These are phyloP conservation scores for Drosophila testacea DNA, from an alignment of 2,888 invertebrate species.

Conservation along the genomic window DNA sequence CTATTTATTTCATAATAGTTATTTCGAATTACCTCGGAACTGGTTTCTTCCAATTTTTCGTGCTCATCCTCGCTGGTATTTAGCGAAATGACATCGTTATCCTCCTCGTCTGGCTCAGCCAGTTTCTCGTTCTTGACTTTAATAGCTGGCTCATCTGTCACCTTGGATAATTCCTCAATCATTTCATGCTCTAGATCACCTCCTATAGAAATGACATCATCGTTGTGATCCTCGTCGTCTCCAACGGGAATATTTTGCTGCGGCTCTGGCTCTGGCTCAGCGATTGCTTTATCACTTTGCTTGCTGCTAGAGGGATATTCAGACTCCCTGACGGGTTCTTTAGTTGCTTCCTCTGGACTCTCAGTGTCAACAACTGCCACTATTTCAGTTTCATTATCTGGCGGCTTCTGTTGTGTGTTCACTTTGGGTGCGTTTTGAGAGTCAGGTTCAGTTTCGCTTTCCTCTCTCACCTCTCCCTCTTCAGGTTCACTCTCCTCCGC, in stretches of 20 bases:
- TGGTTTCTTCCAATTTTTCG: conserved; percentile 56
- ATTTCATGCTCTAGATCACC: conserved; percentile 84
- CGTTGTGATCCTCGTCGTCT: conserved; percentile 83
- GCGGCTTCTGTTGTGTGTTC: conserved; percentile 43
- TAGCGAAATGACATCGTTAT: conserved; percentile 78
- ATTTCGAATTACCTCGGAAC: conserved; percentile 67
- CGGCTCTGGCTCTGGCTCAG: conserved; percentile 81
- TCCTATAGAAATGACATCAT: conserved; percentile 84
- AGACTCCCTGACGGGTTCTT: background rate
- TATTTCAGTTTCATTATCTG: background rate
- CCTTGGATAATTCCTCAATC: conserved; percentile 82
- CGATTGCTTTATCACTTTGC: background rate
- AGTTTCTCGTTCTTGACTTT: conserved; percentile 61
- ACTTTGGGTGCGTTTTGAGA: conserved; percentile 23
- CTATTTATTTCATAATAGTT: background rate
- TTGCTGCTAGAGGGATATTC: conserved; percentile 3
- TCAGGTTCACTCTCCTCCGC: conserved; percentile 71
- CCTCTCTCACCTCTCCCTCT: conserved; percentile 68
- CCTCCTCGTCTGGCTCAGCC: conserved; percentile 54
- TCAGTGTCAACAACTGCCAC: background rate
- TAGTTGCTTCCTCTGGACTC: conserved; percentile 10
- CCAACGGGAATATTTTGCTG: conserved; percentile 75
- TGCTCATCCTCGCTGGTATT: conserved; percentile 82
- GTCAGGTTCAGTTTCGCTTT: conserved; percentile 27
- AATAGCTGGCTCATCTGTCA: conserved; percentile 47